These are phyloP conservation scores for Chaetodon trifasciatus DNA, from an alignment of 2,797 vertebrate genomes.

Conservation along the genomic window DNA sequence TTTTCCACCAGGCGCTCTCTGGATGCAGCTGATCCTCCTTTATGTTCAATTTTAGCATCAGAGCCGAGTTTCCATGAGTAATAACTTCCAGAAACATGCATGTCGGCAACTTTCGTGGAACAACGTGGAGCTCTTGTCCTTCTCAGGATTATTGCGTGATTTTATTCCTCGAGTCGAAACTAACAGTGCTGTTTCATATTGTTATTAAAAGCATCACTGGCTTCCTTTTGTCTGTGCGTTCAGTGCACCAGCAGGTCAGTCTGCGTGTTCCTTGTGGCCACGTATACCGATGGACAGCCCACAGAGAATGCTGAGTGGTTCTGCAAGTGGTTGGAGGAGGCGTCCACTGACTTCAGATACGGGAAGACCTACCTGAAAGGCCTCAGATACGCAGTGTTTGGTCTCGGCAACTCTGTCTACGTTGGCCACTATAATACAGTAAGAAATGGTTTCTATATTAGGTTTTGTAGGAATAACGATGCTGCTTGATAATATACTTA, in stretches of 20 bases:
- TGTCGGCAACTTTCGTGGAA: background rate
- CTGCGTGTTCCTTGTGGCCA: constrained; percentile 94
- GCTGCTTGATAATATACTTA: background rate
- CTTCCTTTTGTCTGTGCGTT: background rate
- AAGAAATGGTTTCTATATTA: constrained; percentile 37
- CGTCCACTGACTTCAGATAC: constrained; percentile 92
- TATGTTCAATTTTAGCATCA: background rate
- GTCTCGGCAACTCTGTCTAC: constrained; percentile 93
- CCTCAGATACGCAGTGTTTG: constrained; percentile 92
- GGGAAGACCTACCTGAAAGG: constrained; percentile 91
- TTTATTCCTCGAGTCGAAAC: background rate
- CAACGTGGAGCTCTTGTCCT: background rate
- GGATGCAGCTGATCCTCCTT: constrained; percentile 25
- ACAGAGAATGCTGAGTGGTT: constrained; percentile 92
- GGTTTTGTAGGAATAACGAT: no score
- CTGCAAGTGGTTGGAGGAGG: constrained; percentile 95
- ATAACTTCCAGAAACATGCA: background rate
- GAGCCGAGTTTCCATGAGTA: background rate
- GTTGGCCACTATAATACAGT: constrained; percentile 92
- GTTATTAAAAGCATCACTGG: background rate
- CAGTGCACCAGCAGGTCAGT: constrained; percentile 87
- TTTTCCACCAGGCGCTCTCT: background rate
- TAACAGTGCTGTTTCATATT: background rate
- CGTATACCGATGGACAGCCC: constrained; percentile 92
- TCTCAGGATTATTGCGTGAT: no score